Conservation (phyloP, 2,113 vertebrate genomes). For the Sylvia atricapilla region DNA sequence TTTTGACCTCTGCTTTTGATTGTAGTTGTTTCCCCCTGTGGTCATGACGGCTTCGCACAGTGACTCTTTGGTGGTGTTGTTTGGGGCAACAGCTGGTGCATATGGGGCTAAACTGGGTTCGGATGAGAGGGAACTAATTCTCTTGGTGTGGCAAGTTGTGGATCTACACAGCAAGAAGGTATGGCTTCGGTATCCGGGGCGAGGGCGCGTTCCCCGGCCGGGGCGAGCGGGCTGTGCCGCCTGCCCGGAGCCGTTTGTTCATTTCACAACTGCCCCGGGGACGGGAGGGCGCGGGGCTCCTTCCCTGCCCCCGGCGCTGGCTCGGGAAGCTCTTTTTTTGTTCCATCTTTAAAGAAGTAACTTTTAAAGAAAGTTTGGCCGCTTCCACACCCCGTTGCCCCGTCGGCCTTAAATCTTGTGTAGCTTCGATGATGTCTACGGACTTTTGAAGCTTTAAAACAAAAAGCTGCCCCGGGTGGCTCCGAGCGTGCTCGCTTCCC, state of each 20-base stretch:
- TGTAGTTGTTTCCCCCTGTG: conserved; percentile 89
- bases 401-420: background rate
- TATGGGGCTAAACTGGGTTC: conserved; percentile 97
- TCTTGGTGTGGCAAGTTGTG: conserved; percentile 99
- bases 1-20: conserved; percentile 92
- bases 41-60: conserved; percentile 89
- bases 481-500: background rate
- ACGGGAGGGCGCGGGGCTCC: background rate
- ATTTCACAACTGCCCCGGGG: conserved; percentile 1
- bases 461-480: background rate
- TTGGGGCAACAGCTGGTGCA: conserved; percentile 98
- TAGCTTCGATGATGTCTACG: background rate
- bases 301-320: background rate
- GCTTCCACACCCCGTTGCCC: background rate
- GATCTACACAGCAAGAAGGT: conserved; percentile 96
- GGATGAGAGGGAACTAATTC: conserved; percentile 98
- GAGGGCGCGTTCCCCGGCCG: conserved; percentile 22
- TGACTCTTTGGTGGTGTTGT: conserved; percentile 96
- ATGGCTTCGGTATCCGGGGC: conserved; percentile 67
- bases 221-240: background rate
- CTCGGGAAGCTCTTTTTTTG: background rate
- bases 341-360: background rate
- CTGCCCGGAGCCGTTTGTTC: background rate
- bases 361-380: background rate
- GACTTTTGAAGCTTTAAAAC: background rate